These are phyloP conservation scores for Onychostruthus taczanowskii DNA, from an alignment of 2,113 vertebrate species.

Conservation along the genomic window DNA sequence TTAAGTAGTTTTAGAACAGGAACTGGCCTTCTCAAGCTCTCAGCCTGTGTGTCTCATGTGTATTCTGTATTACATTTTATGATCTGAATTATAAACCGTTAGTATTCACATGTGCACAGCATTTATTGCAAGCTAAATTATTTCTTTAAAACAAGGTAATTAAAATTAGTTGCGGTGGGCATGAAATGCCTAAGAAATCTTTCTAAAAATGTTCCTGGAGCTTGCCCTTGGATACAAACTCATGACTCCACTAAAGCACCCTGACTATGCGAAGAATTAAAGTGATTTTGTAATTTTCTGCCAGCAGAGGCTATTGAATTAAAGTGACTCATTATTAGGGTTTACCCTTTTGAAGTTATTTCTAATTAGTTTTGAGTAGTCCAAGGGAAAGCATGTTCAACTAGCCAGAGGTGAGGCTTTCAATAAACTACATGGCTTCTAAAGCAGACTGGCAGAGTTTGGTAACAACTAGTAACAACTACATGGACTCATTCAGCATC, in stretches of 20 bases:
- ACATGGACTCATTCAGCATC: not conserved
- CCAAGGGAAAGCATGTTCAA: not conserved
- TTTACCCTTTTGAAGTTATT: not conserved
- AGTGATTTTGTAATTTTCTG: not conserved
- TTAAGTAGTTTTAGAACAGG: not conserved
- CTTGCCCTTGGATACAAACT: constrained; percentile 19
- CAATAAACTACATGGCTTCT: not conserved
- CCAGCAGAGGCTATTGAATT: not conserved
- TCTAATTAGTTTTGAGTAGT: not conserved
- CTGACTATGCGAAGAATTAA: not conserved
- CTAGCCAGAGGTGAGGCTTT: not conserved
- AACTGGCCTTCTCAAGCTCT: not conserved
- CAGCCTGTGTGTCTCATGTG: not conserved
- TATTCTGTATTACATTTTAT: not conserved
- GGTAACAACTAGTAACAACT: not conserved
- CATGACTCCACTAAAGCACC: not conserved
- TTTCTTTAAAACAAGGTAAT: constrained; percentile 45
- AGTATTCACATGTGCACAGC: not conserved
- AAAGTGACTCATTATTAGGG: not conserved
- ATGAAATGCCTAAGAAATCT: constrained; percentile 17
- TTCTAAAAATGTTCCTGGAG: not conserved
- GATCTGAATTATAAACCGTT: constrained; percentile 1
- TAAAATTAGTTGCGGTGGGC: constrained; percentile 29
- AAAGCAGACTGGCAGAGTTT: not conserved
- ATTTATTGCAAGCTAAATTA: constrained; percentile 42